Conservation (phyloP, 2,797 vertebrate species). For the Notamacropus eugenii region DNA sequence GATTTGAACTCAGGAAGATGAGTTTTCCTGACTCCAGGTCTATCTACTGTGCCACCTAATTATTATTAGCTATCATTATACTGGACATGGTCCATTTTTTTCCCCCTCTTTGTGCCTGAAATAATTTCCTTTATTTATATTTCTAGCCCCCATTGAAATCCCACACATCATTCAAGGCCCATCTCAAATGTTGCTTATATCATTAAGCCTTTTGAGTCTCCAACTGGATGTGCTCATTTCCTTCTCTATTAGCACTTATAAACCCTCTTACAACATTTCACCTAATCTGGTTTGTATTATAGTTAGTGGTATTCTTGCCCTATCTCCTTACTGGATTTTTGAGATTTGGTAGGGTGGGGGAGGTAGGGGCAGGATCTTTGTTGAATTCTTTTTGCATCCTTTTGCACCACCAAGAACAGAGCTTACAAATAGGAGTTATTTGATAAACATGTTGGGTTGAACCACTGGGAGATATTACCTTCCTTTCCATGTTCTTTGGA, state of each 20-base stretch:
- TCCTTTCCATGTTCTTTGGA: background rate
- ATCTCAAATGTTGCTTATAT: background rate
- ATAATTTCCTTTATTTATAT: background rate
- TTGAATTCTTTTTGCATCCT: background rate
- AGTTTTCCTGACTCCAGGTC: background rate
- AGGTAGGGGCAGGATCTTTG: background rate
- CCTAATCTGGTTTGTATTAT: background rate
- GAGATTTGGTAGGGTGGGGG: background rate
- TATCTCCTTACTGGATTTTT: background rate
- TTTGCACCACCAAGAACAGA: background rate
- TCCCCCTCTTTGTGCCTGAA: background rate
- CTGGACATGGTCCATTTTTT: background rate
- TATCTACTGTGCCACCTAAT: background rate
- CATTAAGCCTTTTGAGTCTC: background rate
- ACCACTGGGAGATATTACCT: background rate
- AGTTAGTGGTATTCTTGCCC: background rate
- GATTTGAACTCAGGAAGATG: background rate
- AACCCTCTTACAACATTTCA: background rate
- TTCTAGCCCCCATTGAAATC: background rate
- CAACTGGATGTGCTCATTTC: background rate
- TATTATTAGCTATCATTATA: background rate
- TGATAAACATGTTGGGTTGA: background rate
- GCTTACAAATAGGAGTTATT: background rate
- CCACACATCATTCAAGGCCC: too few relatives aligned
- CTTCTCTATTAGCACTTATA: background rate